Base-by-base conservation (phyloP, 1,140 invertebrate species). In the Cylas formicarius region DNA sequence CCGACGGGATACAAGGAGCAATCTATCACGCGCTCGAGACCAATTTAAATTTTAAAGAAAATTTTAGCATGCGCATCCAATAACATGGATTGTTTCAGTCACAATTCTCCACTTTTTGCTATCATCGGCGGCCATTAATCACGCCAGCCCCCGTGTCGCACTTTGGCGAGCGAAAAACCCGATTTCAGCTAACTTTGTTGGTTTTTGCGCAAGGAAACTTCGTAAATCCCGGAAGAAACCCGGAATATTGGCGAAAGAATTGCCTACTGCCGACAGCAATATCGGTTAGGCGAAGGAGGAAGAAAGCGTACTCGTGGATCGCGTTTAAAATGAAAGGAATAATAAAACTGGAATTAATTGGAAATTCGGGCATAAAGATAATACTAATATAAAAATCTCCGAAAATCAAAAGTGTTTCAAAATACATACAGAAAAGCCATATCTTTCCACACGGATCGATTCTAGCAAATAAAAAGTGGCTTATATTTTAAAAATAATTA, bases 181-280 rank as follows among this genome's bases (percentile, higher is more conserved):
- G 26, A 36, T 33, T 46, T 11, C 33, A 28, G 44, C 20, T 33
- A 39, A 48, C 45, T 48, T 48, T 48, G 38, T 35, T 39, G 28
- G 45, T 38, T 41, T 37, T 48, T 48, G 42, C 42, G 35, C 23
- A 41, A 48, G 31, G 42, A 48, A 48, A 48, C 37, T 42, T 38
- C 31, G 32, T 48, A 48, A 48, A 48, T 48, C 45, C 45, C 38
- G 16, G 31, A 29, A 33, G 37, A 40, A 47, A 38, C 27, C 21
- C 26, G 27, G 37, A 39, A 37, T 48, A 48, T 44, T 17, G 31
- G 39, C 36, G 34, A 36, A 36, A 21, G 37, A n/a, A n/a, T n/a
- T n/a, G n/a, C n/a, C n/a, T n/a, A n/a, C n/a, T n/a, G n/a, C n/a
- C n/a, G n/a, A n/a, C n/a, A n/a, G n/a, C n/a, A n/a, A n/a, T n/a